Percentiles rank a stretch among this genome's conserved stretches.
Evolutionary conservation across 2,888 invertebrate genomes (phyloP).

Genomic region (Scaptomyza flava): DNA sequence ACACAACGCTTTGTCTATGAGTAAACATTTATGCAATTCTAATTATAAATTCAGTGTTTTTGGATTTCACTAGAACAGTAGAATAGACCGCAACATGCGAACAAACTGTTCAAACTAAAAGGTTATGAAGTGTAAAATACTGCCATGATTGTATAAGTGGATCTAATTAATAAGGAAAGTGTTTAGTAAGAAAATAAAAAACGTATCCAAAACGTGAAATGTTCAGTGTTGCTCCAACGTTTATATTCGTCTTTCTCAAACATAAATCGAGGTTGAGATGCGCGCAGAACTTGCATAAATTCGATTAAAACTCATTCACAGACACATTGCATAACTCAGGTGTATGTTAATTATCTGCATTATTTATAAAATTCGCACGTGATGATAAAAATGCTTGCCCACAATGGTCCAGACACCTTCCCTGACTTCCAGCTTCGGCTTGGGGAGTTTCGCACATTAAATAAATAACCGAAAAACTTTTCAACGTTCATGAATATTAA

Average conservation of each 20-base stretch:
- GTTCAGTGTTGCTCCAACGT: too few relatives aligned
- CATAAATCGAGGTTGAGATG: conserved; percentile 1
- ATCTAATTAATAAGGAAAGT: background rate
- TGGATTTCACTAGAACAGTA: too few relatives aligned
- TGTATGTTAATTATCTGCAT: background rate
- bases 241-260: too few relatives aligned
- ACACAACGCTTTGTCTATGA: conserved; percentile 10
- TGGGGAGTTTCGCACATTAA: conserved; percentile 42
- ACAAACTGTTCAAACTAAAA: conserved; percentile 27
- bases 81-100: conserved; percentile 9
- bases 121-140: conserved; percentile 47
- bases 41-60: conserved; percentile 63
- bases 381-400: conserved; percentile 30
- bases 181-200: too few relatives aligned
- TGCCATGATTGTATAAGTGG: background rate
- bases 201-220: too few relatives aligned
- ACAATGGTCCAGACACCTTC: too few relatives aligned
- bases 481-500: conserved; percentile 79
- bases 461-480: conserved; percentile 78
- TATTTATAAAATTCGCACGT: conserved; percentile 52
- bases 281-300: conserved; percentile 42
- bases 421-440: too few relatives aligned
- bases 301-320: conserved; percentile 48
- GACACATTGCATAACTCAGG: too few relatives aligned
- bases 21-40: conserved; percentile 64